Conservation (phyloP, 2,888 invertebrate species). For the Drosophila pseudotakahashii region DNA sequence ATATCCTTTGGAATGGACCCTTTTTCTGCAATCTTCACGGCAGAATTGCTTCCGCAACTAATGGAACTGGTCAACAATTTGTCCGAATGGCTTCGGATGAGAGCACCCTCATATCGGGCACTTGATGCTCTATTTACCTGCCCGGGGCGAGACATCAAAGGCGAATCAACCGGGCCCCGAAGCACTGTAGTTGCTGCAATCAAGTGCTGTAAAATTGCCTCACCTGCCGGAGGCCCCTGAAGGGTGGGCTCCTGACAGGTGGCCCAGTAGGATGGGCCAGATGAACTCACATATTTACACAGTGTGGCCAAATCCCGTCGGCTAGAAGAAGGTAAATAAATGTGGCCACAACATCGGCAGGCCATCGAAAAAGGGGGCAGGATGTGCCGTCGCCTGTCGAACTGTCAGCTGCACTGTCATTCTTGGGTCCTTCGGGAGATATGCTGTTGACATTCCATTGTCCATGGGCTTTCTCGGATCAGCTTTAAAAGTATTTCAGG, state of each 20-base stretch:
- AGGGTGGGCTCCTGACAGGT: conserved; percentile 18
- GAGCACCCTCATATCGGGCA: conserved; percentile 25
- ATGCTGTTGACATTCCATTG: conserved; percentile 24
- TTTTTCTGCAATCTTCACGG: not conserved
- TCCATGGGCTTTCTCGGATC: conserved; percentile 10
- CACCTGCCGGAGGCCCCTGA: conserved; percentile 20
- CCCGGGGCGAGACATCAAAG: conserved; percentile 23
- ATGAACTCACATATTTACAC: conserved; percentile 51
- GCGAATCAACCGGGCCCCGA: conserved; percentile 24
- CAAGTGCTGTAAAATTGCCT: conserved; percentile 55
- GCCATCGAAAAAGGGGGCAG: not conserved
- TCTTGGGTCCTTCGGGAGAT: conserved; percentile 7
- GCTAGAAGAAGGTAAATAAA: conserved; percentile 49
- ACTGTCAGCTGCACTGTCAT: conserved; percentile 26
- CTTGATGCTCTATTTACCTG: conserved; percentile 23
- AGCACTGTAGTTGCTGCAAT: conserved; percentile 23
- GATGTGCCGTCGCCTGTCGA: conserved; percentile 32
- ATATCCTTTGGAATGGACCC: not conserved
- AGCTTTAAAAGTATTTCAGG: conserved; percentile 35
- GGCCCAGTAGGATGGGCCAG: not conserved
- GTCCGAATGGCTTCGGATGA: conserved; percentile 9
- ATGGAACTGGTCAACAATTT: conserved; percentile 12
- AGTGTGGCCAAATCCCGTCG: conserved; percentile 52
- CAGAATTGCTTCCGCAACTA: conserved; percentile 3
- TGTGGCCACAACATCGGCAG: conserved; percentile 49